phyloP scores from a whole-genome alignment of 2,113 vertebrate genomes.

The Oxygymnocypris stewartii region DNA sequence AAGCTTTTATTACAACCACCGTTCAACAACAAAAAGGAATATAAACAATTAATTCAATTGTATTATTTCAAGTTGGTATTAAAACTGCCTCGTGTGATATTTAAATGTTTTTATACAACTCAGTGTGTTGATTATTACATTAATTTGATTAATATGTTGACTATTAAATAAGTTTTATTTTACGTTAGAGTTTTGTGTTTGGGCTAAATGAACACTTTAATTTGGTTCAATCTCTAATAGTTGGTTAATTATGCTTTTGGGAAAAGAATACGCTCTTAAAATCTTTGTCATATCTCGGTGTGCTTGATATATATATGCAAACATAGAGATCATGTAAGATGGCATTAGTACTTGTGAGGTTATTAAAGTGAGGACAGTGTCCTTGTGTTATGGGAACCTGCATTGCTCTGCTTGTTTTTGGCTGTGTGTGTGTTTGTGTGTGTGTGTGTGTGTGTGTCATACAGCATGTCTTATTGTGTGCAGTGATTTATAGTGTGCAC shows the following conservation, averaged over 20 bases:
- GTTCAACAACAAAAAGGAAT: too few species aligned
- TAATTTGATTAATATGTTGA: not conserved
- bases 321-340: not conserved
- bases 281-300: not conserved
- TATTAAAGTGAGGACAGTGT: not conserved
- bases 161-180: too few species aligned
- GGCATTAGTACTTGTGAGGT: not conserved
- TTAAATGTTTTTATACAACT: not conserved
- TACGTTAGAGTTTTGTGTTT: not conserved
- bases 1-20: not conserved
- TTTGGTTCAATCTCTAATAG: not conserved
- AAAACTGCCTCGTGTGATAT: not conserved
- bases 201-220: too few species aligned
- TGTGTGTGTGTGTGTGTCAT: not conserved
- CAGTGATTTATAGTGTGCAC: constrained; percentile 25
- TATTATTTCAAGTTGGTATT: not conserved
- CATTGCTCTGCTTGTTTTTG: not conserved
- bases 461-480: constrained; percentile 5
- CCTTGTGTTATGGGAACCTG: not conserved
- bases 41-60: not conserved
- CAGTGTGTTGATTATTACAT: not conserved
- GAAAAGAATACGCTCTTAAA: not conserved
- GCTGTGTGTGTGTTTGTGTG: not conserved
- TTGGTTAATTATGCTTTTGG: not conserved
- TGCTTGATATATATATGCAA: not conserved